These are phyloP conservation scores for Malacoctenus gilli DNA, from an alignment of 2,797 vertebrate species.

Conservation along the genomic window DNA sequence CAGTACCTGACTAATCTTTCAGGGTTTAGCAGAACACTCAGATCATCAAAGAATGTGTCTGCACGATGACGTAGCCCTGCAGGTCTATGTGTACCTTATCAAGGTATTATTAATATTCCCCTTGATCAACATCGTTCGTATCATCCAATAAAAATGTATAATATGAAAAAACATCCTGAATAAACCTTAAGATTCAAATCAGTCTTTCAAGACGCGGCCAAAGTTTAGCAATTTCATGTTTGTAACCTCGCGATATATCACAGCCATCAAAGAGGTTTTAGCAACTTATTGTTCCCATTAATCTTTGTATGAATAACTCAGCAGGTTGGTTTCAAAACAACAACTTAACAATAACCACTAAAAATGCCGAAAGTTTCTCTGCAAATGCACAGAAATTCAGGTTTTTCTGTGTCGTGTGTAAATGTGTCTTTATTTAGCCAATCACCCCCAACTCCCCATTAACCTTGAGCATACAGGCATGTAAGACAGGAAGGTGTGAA, in stretches of 20 bases:
- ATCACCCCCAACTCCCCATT: constrained; percentile 44
- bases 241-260: too few species aligned
- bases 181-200: too few species aligned
- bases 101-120: not conserved
- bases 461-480: constrained; percentile 65
- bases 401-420: constrained; percentile 22
- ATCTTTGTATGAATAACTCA: too few species aligned
- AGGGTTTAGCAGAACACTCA: not conserved
- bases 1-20: constrained; percentile 2
- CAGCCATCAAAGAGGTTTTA: too few species aligned
- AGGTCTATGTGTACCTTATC: not conserved
- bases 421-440: constrained; percentile 50
- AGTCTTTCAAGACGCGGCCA: too few species aligned
- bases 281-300: too few species aligned
- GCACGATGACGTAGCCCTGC: not conserved
- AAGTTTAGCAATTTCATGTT: too few species aligned
- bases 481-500: constrained; percentile 65
- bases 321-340: not conserved
- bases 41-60: not conserved
- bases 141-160: too few species aligned
- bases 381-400: not conserved
- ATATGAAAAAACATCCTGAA: too few species aligned
- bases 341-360: too few species aligned
- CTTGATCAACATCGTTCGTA: too few species aligned
- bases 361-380: not conserved